Base-by-base conservation (phyloP, 2,797 vertebrate species). In the Pelodytes ibericus region DNA sequence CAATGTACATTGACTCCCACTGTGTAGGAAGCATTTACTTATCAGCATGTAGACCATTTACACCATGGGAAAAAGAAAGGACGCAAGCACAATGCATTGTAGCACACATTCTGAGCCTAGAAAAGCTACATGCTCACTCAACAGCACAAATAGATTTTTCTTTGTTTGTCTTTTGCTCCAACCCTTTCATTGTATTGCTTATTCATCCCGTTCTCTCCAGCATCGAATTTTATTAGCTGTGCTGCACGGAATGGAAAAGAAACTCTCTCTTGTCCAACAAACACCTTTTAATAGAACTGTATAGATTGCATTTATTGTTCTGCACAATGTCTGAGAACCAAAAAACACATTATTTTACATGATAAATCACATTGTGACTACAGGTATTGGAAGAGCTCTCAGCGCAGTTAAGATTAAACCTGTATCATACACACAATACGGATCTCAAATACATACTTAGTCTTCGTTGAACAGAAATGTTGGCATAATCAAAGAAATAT, bases 1-100 rank as follows among this genome's bases (percentile, higher is more conserved):
- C 27, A 77, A 77, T 77, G 75, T 77, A 77, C 61, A 65, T 59
- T 29, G 75, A 59, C 69, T 60, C 75, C 75, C 61, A 78, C 75
- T 72, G 75, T 60, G 75, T 78, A 72, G 75, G 75, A 78, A 78
- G 69, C 69, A 71, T 78, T 72, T 78, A 78, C 69, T 78, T 78
- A 78, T 66, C 75, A 78, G 75, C 75, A 78, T 78, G 75, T 67
- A 58, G 69, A 67, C 69, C 62, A 72, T 66, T 77, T 77, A 77
- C 75, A 72, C 75, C 68, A 67, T 67, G 61, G 61, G 67, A 69
- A 72, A 72, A 78, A 78, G 61, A 78, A 71, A 72, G 60, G 24
- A 33, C n/a, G 27, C 15, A 15, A 36, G 68, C 60, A 77, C 60
- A 71, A 65, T 58, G 68, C 68, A 59, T 49, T 71, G 47, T 57